A percentile compares a stretch with the other conserved stretches of the same genome.
phyloP scores from a whole-genome alignment of 2,888 invertebrate species.

The Oscheius onirici region DNA sequence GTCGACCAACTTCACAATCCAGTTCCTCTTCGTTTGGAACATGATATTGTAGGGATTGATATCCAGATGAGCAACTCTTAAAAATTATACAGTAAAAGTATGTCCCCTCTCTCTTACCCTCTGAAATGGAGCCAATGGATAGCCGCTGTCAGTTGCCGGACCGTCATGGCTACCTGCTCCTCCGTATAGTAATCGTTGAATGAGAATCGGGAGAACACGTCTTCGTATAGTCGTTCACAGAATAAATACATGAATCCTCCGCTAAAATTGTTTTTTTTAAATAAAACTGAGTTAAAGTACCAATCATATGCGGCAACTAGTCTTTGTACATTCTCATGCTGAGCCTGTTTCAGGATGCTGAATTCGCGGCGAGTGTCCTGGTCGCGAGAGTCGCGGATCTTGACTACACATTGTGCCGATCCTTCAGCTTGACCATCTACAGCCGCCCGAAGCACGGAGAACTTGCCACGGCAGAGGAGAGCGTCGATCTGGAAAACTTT shows the following conservation, averaged over 20 bases:
- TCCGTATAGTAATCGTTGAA: slow-evolving; percentile 91
- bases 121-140: slow-evolving; percentile 94
- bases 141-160: slow-evolving; percentile 87
- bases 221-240: slow-evolving; percentile 80
- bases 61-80: slow-evolving; percentile 82
- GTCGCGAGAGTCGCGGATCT: slow-evolving; percentile 77
- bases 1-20: slow-evolving; percentile 85
- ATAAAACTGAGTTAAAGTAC: slow-evolving; percentile 72
- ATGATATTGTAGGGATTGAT: slow-evolving; percentile 94
- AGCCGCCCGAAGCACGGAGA: slow-evolving; percentile 83
- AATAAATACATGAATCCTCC: slow-evolving; percentile 72
- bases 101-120: slow-evolving; percentile 74
- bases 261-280: slow-evolving; percentile 43
- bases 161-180: slow-evolving; percentile 83
- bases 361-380: slow-evolving; percentile 81
- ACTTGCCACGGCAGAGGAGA: slow-evolving; percentile 79
- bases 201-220: slow-evolving; percentile 82
- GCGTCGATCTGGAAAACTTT: slow-evolving; percentile 44
- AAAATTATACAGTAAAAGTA: slow-evolving; percentile 3
- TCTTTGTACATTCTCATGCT: slow-evolving; percentile 86
- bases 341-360: slow-evolving; percentile 81
- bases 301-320: slow-evolving; percentile 74
- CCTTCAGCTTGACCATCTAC: slow-evolving; percentile 81
- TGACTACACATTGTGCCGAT: slow-evolving; percentile 82
- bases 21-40: slow-evolving; percentile 82